Conservation (phyloP, 2,888 invertebrate genomes). For the Temnothorax rugatulus region DNA sequence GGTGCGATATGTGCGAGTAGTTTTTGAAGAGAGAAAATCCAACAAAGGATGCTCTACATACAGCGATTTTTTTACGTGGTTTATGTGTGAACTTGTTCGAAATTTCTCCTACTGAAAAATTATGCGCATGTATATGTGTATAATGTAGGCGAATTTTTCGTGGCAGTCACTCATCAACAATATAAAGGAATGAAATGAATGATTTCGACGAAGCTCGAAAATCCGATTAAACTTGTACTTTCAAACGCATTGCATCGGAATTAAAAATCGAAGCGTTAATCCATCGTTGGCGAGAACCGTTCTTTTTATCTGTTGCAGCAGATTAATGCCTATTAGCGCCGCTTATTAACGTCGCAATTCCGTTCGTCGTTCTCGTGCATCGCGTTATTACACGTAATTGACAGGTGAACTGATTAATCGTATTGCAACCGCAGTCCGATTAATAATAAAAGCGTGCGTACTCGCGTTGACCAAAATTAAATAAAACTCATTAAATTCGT, state of each 20-base stretch:
- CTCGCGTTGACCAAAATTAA: constrained; percentile 33
- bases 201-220: neutral
- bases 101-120: neutral
- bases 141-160: neutral
- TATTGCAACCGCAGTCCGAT: neutral
- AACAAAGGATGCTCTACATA: neutral
- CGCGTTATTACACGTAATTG: constrained; percentile 30
- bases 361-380: constrained; percentile 29
- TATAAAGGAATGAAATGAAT: neutral
- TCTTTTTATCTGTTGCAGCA: constrained; percentile 7
- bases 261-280: constrained; percentile 29
- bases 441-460: constrained; percentile 11
- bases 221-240: neutral
- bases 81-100: neutral
- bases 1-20: neutral
- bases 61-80: neutral
- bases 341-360: constrained; percentile 45
- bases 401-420: constrained; percentile 41
- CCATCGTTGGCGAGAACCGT: neutral
- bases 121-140: too few relatives aligned
- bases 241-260: neutral
- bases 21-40: constrained; percentile 1
- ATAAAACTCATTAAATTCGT: constrained; percentile 31
- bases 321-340: constrained; percentile 40
- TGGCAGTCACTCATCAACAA: neutral